A percentile compares a stretch with the other conserved stretches of the same genome.
phyloP scores from a whole-genome alignment of 2,888 invertebrate genomes.

The Pycnomerus fuliginosus region DNA sequence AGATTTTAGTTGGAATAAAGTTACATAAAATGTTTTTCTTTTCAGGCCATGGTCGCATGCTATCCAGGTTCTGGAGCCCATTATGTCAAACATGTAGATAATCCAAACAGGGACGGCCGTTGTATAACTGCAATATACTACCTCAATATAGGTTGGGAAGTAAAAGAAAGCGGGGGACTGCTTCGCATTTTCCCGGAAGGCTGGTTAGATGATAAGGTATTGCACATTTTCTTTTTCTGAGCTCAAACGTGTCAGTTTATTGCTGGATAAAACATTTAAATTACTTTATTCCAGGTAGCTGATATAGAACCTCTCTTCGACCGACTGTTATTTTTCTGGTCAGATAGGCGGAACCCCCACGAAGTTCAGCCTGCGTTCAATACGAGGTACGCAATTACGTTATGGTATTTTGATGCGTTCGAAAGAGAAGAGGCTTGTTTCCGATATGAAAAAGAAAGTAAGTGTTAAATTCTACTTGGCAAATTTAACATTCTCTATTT shows the following conservation, averaged over 20 bases:
- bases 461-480: conserved; percentile 31
- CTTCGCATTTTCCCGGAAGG: conserved; percentile 92
- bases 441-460: conserved; percentile 59
- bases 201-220: conserved; percentile 66
- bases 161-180: conserved; percentile 79
- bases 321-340: conserved; percentile 96
- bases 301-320: conserved; percentile 94
- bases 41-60: conserved; percentile 97
- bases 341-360: conserved; percentile 93
- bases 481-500: background rate
- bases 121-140: conserved; percentile 98
- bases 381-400: conserved; percentile 87
- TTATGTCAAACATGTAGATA: conserved; percentile 97
- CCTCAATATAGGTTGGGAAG: conserved; percentile 92
- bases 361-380: conserved; percentile 92
- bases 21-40: too few species aligned
- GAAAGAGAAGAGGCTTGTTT: conserved; percentile 75
- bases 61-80: conserved; percentile 94
- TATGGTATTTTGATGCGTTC: conserved; percentile 88
- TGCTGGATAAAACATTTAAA: background rate
- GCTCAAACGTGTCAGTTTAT: background rate
- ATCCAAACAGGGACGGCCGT: conserved; percentile 94
- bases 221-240: conserved; percentile 5
- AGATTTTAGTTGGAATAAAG: too few species aligned
- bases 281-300: conserved; percentile 56